These are phyloP conservation scores for Oncopeltus fasciatus DNA, from an alignment of 1,140 invertebrate genomes.

Conservation along the genomic window DNA sequence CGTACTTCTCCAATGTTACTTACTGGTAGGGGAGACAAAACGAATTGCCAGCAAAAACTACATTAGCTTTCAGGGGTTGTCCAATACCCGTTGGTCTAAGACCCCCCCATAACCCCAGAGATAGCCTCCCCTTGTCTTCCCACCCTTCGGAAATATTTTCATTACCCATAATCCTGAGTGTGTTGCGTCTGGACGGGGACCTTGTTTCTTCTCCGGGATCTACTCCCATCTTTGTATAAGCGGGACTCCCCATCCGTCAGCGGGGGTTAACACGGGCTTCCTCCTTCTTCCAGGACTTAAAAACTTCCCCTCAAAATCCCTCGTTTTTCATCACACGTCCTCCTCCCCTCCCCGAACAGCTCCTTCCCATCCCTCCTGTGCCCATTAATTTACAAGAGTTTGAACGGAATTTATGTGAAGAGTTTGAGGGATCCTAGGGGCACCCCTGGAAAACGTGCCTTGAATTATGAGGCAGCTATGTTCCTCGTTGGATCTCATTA, in stretches of 20 bases:
- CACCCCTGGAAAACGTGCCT: not conserved
- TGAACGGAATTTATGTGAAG: conserved; percentile 6
- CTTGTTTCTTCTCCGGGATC: not conserved
- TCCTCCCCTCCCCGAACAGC: not conserved
- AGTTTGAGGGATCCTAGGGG: not conserved
- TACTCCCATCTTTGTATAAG: not conserved
- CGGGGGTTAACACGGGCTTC: not conserved
- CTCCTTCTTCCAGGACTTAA: not conserved
- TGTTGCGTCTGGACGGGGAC: no score
- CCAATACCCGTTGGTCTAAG: no score
- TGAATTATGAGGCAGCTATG: not conserved
- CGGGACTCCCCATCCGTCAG: not conserved
- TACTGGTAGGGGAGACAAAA: no score
- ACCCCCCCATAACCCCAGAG: no score
- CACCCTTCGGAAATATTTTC: no score
- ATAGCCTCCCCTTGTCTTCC: no score
- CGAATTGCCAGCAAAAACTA: no score
- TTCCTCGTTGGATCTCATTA: not conserved
- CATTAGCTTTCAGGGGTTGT: no score
- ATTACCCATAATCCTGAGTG: no score
- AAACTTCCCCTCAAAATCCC: not conserved
- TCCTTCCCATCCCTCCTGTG: no score
- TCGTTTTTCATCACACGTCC: conserved; percentile 8
- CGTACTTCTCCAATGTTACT: no score
- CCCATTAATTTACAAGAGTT: conserved; percentile 8